A percentile compares a stretch with the other conserved stretches of the same genome.
These are phyloP conservation scores for Amblyjoppa fuscipennis DNA, from an alignment of 2,888 invertebrate species.

Conservation along the genomic window DNA sequence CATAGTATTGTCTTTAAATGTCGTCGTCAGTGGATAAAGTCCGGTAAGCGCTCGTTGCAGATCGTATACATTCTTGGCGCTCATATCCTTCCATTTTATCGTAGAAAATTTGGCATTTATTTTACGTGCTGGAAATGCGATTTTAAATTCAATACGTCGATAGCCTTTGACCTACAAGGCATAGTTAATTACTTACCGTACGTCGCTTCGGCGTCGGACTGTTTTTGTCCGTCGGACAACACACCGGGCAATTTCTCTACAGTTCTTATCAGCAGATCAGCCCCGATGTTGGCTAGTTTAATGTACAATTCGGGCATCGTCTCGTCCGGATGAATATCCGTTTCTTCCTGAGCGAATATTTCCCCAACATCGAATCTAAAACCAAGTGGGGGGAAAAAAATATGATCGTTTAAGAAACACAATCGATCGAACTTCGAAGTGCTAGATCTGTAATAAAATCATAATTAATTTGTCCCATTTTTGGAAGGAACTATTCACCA, in stretches of 20 bases:
- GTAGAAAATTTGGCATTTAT: slow-evolving; percentile 88
- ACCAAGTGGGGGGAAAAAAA: slow-evolving; percentile 37
- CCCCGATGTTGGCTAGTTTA: slow-evolving; percentile 89
- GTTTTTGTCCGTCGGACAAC: slow-evolving; percentile 87
- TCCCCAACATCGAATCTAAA: slow-evolving; percentile 92
- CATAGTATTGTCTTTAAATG: slow-evolving; percentile 87
- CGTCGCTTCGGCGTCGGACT: slow-evolving; percentile 88
- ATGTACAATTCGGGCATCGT: slow-evolving; percentile 89
- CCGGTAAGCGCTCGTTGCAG: slow-evolving; percentile 90
- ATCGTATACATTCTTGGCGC: slow-evolving; percentile 89
- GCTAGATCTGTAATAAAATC: not conserved
- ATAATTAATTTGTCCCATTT: not conserved
- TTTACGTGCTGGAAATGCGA: slow-evolving; percentile 89
- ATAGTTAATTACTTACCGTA: slow-evolving; percentile 87
- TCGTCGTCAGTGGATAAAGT: slow-evolving; percentile 88
- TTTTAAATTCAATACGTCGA: slow-evolving; percentile 36
- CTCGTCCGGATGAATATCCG: slow-evolving; percentile 87
- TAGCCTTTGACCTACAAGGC: not conserved
- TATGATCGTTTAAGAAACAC: slow-evolving; percentile 39
- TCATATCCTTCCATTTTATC: slow-evolving; percentile 89
- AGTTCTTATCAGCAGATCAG: slow-evolving; percentile 88
- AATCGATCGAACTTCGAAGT: slow-evolving; percentile 27
- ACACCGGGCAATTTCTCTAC: slow-evolving; percentile 88
- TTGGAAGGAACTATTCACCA: not conserved
- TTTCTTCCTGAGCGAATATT: slow-evolving; percentile 87